Evolutionary conservation across 1,140 invertebrate species (phyloP), one percentile per base, ranked within the genome.

Genomic region (Fopius arisanus): DNA sequence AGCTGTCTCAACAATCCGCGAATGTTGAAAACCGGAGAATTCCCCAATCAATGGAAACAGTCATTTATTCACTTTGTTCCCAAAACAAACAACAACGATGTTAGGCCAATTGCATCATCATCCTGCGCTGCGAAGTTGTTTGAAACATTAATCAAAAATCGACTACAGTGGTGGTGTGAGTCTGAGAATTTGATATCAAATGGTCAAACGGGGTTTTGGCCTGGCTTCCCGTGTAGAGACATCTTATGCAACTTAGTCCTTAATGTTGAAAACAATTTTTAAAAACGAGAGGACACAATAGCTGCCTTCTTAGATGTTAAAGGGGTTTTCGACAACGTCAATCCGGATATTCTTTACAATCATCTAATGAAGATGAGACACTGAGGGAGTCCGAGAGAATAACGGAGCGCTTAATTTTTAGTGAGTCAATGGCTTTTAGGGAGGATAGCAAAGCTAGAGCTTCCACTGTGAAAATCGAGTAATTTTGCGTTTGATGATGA

Each of bases 101-200:
- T 72, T 7, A 21, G 67, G 7, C 73, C 75, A 1, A 74, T 74
- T 16, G 63, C 67, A 12, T 16, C 70, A 0, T 54, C 73, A 19
- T 77, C 72, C 7, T 77, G 72, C 40, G 0, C 67, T 1, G 40
- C 51, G 7, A 75, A 77, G 73, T 19, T 75, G 12, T 74, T 74
- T 26, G 70, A 77, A 71, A 33, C 67, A 1, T 33, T 77, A 14
- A 33, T 73, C 5, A 67, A 70, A 70, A 77, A 72, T 29, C 41
- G 76, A 67, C 29, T 75, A 6, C 43, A 71, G 23, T 77, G 14
- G 40, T 77, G 67, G 67, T 2, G 28, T 28, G 76, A 75, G 62
- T 2, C 33, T n/a, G 7, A 73, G 0, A 33, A 70, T 7, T 3
- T 72, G 2, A 2, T 75, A 23, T 68, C 75, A 9, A 19, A 51